Conservation (phyloP, 2,888 invertebrate genomes). For the Drosophila mettleri region DNA sequence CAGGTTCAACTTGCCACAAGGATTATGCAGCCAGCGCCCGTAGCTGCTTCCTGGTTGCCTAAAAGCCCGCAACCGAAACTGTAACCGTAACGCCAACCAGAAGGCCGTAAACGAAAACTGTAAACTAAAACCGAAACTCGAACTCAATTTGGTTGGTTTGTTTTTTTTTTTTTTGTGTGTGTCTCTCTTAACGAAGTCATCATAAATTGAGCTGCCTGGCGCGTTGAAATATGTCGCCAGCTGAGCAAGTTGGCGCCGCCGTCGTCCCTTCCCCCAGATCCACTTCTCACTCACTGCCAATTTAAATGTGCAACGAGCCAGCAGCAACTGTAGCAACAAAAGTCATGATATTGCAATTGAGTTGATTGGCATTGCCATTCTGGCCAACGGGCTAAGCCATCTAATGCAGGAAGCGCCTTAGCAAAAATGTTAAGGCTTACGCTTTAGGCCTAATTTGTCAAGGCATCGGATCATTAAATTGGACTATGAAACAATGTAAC, state of each 20-base stretch:
- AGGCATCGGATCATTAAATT: constrained; percentile 11
- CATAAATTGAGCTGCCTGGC: constrained; percentile 58
- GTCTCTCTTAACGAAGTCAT: constrained; percentile 43
- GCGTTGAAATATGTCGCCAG: constrained; percentile 53
- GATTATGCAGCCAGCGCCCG: constrained; percentile 52
- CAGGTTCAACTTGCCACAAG: constrained; percentile 64
- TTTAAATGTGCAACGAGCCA: constrained; percentile 64
- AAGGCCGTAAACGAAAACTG: constrained; percentile 8
- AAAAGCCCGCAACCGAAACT: constrained; percentile 36
- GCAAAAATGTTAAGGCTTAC: neutral
- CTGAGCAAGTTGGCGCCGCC: neutral
- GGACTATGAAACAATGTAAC: neutral
- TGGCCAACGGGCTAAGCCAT: constrained; percentile 46
- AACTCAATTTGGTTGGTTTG: constrained; percentile 22
- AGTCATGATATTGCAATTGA: constrained; percentile 57
- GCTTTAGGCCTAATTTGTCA: constrained; percentile 30
- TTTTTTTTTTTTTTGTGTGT: constrained; percentile 25
- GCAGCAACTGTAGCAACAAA: neutral
- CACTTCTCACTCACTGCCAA: constrained; percentile 51
- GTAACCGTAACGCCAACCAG: constrained; percentile 47
- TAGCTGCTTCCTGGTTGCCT: constrained; percentile 70
- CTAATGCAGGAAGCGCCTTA: constrained; percentile 41
- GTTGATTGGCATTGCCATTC: constrained; percentile 69
- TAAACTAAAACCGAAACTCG: constrained; percentile 29
- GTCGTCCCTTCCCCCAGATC: neutral